Conservation (phyloP, 2,797 vertebrate genomes). For the Bovichtus diacanthus region DNA sequence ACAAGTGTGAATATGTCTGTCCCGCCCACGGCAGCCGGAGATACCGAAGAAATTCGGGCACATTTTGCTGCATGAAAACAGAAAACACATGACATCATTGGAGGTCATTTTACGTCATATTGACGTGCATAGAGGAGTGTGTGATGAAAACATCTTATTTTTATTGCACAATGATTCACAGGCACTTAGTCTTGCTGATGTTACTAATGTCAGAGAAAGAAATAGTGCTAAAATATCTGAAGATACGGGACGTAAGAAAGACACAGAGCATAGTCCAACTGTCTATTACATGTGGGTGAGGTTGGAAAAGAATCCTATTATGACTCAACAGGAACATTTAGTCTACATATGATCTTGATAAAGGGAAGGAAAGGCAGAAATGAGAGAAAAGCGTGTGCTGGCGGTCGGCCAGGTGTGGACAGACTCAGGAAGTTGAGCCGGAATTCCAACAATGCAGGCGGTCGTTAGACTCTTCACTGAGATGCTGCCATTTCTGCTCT, state of each 20-base stretch:
- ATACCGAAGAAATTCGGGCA: slow-evolving; percentile 23
- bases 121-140: background rate
- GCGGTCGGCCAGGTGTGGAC: slow-evolving; percentile 79
- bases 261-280: slow-evolving; percentile 8
- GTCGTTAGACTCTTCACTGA: slow-evolving; percentile 78
- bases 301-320: slow-evolving; percentile 53
- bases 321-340: slow-evolving; percentile 61
- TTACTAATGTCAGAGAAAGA: background rate
- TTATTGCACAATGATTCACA: background rate
- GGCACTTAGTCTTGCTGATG: background rate
- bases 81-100: slow-evolving; percentile 7
- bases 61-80: slow-evolving; percentile 30
- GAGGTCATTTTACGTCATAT: background rate
- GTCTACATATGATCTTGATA: slow-evolving; percentile 76
- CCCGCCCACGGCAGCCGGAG: slow-evolving; percentile 41
- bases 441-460: slow-evolving; percentile 87
- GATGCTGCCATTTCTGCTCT: slow-evolving; percentile 65
- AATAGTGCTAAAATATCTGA: background rate
- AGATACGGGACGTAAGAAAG: slow-evolving; percentile 27
- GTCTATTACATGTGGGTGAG: slow-evolving; percentile 35
- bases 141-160: background rate
- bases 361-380: slow-evolving; percentile 64
- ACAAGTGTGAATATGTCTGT: slow-evolving; percentile 70
- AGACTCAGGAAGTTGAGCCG: slow-evolving; percentile 84
- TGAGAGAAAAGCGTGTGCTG: slow-evolving; percentile 67